Evolutionary conservation across 2,888 invertebrate species (phyloP), one percentile per base, ranked within the genome.

Genomic region (Diplolepis rosae): DNA sequence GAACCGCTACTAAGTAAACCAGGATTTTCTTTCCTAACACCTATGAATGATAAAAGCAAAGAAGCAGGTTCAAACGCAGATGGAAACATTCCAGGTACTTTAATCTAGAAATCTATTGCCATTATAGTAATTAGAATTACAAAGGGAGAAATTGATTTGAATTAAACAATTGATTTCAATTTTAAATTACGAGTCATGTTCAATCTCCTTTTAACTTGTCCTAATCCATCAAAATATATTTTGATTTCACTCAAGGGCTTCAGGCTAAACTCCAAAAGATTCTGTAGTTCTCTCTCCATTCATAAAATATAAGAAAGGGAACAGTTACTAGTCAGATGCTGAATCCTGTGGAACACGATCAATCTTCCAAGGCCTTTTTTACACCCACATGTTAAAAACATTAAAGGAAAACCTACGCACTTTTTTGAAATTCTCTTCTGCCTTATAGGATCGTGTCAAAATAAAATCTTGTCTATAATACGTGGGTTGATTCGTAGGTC

Each of bases 331-430:
- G 39, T 13, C 35, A 39, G 39, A 61, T 39, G 18, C 18, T 45
- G 39, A 61, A 39, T 61, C n/a, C 32, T 35, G 15, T 22, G 13
- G 22, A 56, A 56, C 32, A 35, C 56, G 22, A 61, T 61, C 35
- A 61, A 61, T 61, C 61, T 39, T 61, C 18, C 35, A 45, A 61
- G 61, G 69, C 70, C 54, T 74, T 54, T 65, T 45, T 32, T 54
- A 66, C 68, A 70, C 61, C 30, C 66, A 66, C 69, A 66, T 45
- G 56, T 18, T 39, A 61, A 39, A 61, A 24, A 39, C 61, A 61
- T 61, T 39, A 61, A 61, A 74, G 52, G 72, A 74, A 76, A 74
- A 76, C 76, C 76, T 74, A 76, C 76, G 76, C 73, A 70, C 68
- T 73, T 66, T 24, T 51, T 66, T 22, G 22, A 51, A 45, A 39